Percentiles rank a stretch among this genome's conserved stretches.
Evolutionary conservation across 2,797 vertebrate genomes (phyloP).

Genomic region (Girardinus metallicus): DNA sequence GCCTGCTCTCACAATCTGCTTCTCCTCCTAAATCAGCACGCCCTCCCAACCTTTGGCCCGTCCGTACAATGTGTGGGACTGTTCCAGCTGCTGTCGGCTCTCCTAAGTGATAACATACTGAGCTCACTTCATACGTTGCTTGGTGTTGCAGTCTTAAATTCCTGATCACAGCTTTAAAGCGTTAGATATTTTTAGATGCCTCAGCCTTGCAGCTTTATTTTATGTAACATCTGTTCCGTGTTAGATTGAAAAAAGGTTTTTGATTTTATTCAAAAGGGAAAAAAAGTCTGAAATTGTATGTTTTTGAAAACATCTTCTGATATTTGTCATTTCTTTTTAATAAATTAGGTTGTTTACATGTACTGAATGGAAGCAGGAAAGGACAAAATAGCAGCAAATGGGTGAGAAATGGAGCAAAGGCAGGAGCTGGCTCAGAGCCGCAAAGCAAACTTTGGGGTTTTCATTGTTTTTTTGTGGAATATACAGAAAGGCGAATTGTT

Average conservation of each 20-base stretch:
- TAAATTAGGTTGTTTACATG: not conserved
- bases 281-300: not conserved
- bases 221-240: slow-evolving; percentile 1
- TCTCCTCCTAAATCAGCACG: slow-evolving; percentile 43
- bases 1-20: slow-evolving; percentile 13
- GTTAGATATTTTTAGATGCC: slow-evolving; percentile 6
- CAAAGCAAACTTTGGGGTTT: not conserved
- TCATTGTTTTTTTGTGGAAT: slow-evolving; percentile 24
- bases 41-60: slow-evolving; percentile 53
- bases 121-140: slow-evolving; percentile 4
- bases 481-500: not conserved
- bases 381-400: not conserved
- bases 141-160: not conserved
- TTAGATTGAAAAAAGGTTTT: not conserved
- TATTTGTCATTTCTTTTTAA: too few species aligned
- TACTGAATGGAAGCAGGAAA: not conserved
- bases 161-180: slow-evolving; percentile 1
- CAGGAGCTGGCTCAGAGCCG: not conserved
- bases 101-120: slow-evolving; percentile 11
- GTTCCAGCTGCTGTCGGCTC: slow-evolving; percentile 46
- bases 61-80: slow-evolving; percentile 30
- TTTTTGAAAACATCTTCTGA: not conserved
- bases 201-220: not conserved
- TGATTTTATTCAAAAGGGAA: not conserved
- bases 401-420: not conserved